A percentile compares a stretch with the other conserved stretches of the same genome.
Evolutionary conservation across 2,888 invertebrate genomes (phyloP).

Genomic region (Mesorhabditis belari): DNA sequence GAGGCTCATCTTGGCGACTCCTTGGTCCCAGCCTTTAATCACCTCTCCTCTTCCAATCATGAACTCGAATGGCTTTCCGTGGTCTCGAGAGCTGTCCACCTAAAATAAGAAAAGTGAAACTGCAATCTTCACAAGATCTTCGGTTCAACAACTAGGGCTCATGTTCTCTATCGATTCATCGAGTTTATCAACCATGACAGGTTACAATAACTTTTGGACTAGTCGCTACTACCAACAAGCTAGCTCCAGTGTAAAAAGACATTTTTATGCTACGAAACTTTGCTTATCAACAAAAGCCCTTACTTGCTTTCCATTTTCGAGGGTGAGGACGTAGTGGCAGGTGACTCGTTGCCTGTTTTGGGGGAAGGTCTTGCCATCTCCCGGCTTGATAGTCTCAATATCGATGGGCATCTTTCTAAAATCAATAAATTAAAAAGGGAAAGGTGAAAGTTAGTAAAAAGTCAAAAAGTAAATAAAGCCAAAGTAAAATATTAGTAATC

Average conservation of each 20-base stretch:
- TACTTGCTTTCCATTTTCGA: conserved; percentile 47
- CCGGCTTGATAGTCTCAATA: conserved; percentile 40
- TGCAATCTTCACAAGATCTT: background rate
- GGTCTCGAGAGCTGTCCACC: conserved; percentile 92
- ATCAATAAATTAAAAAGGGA: too few species aligned
- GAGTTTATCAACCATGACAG: too few species aligned
- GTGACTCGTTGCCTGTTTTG: conserved; percentile 87
- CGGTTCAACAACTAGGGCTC: too few species aligned
- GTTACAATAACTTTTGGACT: too few species aligned
- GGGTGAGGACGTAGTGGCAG: conserved; percentile 81
- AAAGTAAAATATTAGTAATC: too few species aligned
- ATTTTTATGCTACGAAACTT: too few species aligned
- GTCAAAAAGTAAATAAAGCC: too few species aligned
- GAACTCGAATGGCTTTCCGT: conserved; percentile 89
- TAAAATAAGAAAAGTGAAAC: conserved; percentile 2
- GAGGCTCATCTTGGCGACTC: conserved; percentile 71
- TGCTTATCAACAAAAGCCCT: background rate
- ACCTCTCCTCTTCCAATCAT: conserved; percentile 90
- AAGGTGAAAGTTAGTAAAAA: too few species aligned
- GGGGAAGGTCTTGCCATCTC: conserved; percentile 69
- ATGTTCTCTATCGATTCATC: too few species aligned
- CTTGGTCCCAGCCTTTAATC: conserved; percentile 64
- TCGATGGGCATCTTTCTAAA: conserved; percentile 46
- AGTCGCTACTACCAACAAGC: too few species aligned
- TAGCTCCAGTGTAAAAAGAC: too few species aligned